phyloP scores from a whole-genome alignment of 2,797 vertebrate species.

The Meda fulgida region DNA sequence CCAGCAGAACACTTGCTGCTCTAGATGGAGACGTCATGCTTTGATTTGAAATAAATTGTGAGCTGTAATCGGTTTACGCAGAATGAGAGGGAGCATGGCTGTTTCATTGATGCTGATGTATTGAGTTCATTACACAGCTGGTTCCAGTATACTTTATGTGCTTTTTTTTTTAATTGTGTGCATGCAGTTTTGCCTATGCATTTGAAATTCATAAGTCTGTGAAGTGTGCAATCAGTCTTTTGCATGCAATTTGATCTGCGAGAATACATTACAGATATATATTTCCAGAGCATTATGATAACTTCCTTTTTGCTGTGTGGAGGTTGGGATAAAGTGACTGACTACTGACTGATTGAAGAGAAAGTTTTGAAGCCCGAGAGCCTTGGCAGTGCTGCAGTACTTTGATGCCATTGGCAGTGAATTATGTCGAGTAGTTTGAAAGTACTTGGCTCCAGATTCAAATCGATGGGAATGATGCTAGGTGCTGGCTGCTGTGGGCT shows the following conservation, averaged over 20 bases:
- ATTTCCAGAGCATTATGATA: slow-evolving; percentile 17
- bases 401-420: slow-evolving; percentile 42
- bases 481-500: slow-evolving; percentile 53
- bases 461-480: slow-evolving; percentile 57
- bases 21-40: slow-evolving; percentile 56
- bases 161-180: neutral
- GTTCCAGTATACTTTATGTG: slow-evolving; percentile 1
- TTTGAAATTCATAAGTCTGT: neutral
- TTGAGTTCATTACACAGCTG: slow-evolving; percentile 39
- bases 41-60: slow-evolving; percentile 57
- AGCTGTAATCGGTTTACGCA: slow-evolving; percentile 53
- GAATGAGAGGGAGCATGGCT: slow-evolving; percentile 38
- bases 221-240: neutral
- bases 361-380: slow-evolving; percentile 47
- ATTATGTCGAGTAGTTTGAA: slow-evolving; percentile 52
- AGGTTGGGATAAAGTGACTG: slow-evolving; percentile 7
- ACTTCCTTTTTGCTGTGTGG: neutral
- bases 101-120: slow-evolving; percentile 44
- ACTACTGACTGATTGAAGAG: slow-evolving; percentile 49
- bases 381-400: slow-evolving; percentile 49
- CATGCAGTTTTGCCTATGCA: neutral
- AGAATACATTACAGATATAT: slow-evolving; percentile 24
- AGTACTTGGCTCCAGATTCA: slow-evolving; percentile 47
- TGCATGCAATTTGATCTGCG: neutral
- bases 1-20: slow-evolving; percentile 56